Base-by-base conservation (phyloP, 2,888 invertebrate species). In the Andricus curvator region DNA sequence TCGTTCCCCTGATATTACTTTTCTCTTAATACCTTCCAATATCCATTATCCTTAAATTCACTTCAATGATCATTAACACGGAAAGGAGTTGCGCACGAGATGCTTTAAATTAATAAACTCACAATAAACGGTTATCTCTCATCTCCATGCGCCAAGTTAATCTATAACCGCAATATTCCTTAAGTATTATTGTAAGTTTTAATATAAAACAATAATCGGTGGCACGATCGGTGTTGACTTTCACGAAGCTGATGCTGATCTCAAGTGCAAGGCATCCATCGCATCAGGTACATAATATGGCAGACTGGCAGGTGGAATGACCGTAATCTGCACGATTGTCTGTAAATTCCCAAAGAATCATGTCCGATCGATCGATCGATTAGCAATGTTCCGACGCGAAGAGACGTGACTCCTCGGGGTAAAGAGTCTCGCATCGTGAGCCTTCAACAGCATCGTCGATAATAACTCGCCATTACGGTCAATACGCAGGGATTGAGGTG, bases 371-470 rank as follows among this genome's bases (percentile, higher is more conserved):
- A 70, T 70, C 48, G 65, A 82, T 84, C 86, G 83, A 86, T 84
- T 84, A 86, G 84, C 81, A 79, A 68, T 80, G 76, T 70, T 84
- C 77, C 82, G 78, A 79, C 80, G 83, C 83, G 60, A 80, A 83
- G 81, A 78, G 82, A 80, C 77, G 87, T 74, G 80, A 83, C 80
- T 78, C 81, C 56, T 65, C 77, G 66, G 80, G 78, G 82, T 82
- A 82, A 83, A 81, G 81, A 84, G 80, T 25, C 77, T 29, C 51
- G 81, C 80, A 67, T 79, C 85, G 81, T 74, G 56, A 74, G 74
- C 74, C n/a, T 56, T 74, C 78, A 60, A 68, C 79, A 81, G 80
- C 79, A 83, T 79, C 79, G 67, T 78, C 79, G 66, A 64, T 66
- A 74, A 80, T 60, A 67, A 82, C 80, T 78, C 65, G 70, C 67